phyloP scores from a whole-genome alignment of 2,888 invertebrate species.

The Agriopis aurantiaria region DNA sequence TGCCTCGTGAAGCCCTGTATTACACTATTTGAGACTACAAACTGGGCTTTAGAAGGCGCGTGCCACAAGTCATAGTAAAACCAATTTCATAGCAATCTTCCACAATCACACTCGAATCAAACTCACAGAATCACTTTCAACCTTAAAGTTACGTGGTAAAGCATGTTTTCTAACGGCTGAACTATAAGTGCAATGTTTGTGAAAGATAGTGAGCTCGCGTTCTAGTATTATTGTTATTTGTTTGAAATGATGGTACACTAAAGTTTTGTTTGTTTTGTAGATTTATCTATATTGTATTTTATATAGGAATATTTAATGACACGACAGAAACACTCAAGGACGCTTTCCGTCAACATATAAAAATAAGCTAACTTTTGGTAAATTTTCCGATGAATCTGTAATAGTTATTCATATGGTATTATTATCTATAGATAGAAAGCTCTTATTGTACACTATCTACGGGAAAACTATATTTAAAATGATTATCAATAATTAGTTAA shows the following conservation, averaged over 20 bases:
- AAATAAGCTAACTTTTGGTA: no score
- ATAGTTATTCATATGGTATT: no score
- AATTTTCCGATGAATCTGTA: no score
- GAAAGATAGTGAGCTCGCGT: slow-evolving; percentile 68
- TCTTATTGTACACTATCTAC: no score
- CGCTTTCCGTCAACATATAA: no score
- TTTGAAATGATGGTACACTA: slow-evolving; percentile 73
- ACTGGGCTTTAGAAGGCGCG: slow-evolving; percentile 70
- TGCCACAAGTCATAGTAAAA: slow-evolving; percentile 67
- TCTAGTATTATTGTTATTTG: slow-evolving; percentile 72
- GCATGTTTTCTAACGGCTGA: slow-evolving; percentile 39
- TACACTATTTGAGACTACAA: slow-evolving; percentile 41
- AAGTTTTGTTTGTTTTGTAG: slow-evolving; percentile 57
- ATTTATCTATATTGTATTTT: slow-evolving; percentile 31
- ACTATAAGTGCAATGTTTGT: slow-evolving; percentile 32
- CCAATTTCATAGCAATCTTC: slow-evolving; percentile 69
- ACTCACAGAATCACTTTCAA: slow-evolving; percentile 8
- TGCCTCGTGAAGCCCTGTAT: slow-evolving; percentile 24
- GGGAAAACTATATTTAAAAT: no score
- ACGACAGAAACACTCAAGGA: no score
- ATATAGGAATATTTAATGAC: no score
- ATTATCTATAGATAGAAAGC: no score
- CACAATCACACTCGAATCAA: slow-evolving; percentile 50
- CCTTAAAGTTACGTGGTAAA: slow-evolving; percentile 38
- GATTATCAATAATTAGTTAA: no score